These are phyloP conservation scores for Diadumene lineata DNA, from an alignment of 92 coral and sea anemone species.

Conservation along the genomic window DNA sequence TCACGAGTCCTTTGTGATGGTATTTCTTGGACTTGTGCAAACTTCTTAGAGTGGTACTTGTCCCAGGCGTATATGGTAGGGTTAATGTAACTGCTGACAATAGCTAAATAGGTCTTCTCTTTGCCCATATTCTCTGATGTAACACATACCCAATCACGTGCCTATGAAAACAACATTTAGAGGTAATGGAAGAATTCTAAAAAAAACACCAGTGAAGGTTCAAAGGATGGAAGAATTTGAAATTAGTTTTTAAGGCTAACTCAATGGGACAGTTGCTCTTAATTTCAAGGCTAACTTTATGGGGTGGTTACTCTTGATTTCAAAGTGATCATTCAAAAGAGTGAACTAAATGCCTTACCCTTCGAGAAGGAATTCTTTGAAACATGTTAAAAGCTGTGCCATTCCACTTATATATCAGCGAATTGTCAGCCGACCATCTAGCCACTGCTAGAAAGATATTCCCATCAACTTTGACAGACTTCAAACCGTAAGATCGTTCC, in stretches of 20 bases:
- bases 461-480: slow-evolving; percentile 66
- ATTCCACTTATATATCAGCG: slow-evolving; percentile 85
- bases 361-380: slow-evolving; percentile 78
- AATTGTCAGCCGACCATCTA: slow-evolving; percentile 68
- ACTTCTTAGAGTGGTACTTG: slow-evolving; percentile 62
- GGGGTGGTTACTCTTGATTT: no score
- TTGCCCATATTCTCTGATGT: slow-evolving; percentile 92
- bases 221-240: no score
- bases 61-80: slow-evolving; percentile 95
- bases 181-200: not conserved
- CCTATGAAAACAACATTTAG: slow-evolving; percentile 37
- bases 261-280: no score
- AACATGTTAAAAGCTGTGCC: slow-evolving; percentile 72
- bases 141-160: slow-evolving; percentile 85
- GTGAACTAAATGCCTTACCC: slow-evolving; percentile 68
- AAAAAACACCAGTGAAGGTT: no score
- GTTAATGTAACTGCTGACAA: slow-evolving; percentile 66
- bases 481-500: slow-evolving; percentile 80
- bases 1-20: slow-evolving; percentile 82
- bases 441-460: slow-evolving; percentile 74
- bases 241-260: no score
- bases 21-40: slow-evolving; percentile 83
- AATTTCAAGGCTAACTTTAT: no score
- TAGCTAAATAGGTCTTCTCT: slow-evolving; percentile 89
- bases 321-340: no score